These are phyloP conservation scores for Meganola albula DNA, from an alignment of 2,888 invertebrate genomes.

Conservation along the genomic window DNA sequence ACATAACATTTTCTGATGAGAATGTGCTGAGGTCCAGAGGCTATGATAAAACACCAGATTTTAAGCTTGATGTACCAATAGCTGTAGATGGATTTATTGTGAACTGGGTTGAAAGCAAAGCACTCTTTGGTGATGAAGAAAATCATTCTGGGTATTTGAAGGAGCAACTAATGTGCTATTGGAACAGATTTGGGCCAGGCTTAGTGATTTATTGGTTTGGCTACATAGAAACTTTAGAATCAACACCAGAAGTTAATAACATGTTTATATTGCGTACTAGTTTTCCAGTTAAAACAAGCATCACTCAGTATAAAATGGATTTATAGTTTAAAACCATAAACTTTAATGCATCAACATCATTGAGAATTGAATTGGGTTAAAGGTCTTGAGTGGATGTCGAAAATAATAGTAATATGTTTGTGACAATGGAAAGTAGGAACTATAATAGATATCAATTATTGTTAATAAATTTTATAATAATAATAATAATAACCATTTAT, in stretches of 20 bases:
- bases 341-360: no score
- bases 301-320: constrained; percentile 65
- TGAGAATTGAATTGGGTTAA: no score
- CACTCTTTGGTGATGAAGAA: constrained; percentile 92
- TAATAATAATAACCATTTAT: no score
- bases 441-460: no score
- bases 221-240: constrained; percentile 83
- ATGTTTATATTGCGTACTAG: constrained; percentile 75
- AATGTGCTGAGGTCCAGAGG: constrained; percentile 87
- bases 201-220: constrained; percentile 98
- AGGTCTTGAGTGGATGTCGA: no score
- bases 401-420: no score
- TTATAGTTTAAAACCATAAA: constrained; percentile 22
- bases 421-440: no score
- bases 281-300: constrained; percentile 71
- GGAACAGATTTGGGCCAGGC: constrained; percentile 96
- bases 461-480: no score
- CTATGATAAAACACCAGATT: constrained; percentile 97
- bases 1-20: constrained; percentile 81
- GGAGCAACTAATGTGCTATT: constrained; percentile 92
- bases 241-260: constrained; percentile 81
- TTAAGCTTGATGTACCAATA: constrained; percentile 92
- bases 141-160: constrained; percentile 88
- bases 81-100: constrained; percentile 90
- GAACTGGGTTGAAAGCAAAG: constrained; percentile 98